Evolutionary conservation across 2,888 invertebrate species (phyloP).

Genomic region (Phymatocera aterrima): DNA sequence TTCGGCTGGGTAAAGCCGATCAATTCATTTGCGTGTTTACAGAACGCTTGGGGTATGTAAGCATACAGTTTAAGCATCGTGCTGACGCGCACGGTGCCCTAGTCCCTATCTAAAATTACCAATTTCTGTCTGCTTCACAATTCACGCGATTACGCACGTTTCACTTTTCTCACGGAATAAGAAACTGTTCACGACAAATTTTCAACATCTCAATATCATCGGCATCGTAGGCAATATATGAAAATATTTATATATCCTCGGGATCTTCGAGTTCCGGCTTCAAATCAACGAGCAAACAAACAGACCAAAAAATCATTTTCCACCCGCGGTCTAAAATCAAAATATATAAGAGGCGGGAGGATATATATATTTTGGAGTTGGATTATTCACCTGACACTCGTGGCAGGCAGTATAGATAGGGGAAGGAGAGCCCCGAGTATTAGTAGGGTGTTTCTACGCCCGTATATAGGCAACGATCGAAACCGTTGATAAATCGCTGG

Average conservation of each 20-base stretch:
- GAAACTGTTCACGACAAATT: too few relatives aligned
- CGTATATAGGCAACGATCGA: slow-evolving; percentile 19
- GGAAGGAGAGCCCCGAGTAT: background rate
- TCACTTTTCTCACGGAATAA: too few relatives aligned
- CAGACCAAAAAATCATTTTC: background rate
- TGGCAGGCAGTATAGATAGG: background rate
- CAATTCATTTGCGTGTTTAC: slow-evolving; percentile 36
- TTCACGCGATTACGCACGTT: too few relatives aligned
- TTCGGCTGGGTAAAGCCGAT: slow-evolving; percentile 13
- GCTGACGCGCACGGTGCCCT: too few relatives aligned
- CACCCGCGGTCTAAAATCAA: too few relatives aligned
- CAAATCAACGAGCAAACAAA: too few relatives aligned
- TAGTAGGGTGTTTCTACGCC: background rate
- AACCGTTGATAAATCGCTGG: slow-evolving; percentile 37
- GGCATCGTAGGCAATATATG: too few relatives aligned
- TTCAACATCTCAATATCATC: too few relatives aligned
- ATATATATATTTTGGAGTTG: background rate
- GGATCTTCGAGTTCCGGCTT: too few relatives aligned
- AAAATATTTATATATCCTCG: too few relatives aligned
- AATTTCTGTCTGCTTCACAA: slow-evolving; percentile 3
- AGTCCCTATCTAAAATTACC: background rate
- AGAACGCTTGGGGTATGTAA: slow-evolving; percentile 12
- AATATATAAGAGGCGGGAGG: background rate
- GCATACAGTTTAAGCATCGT: slow-evolving; percentile 1
- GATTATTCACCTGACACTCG: background rate